Evolutionary conservation across 2,113 vertebrate species (phyloP).

Genomic region (Pseudorasbora parva): DNA sequence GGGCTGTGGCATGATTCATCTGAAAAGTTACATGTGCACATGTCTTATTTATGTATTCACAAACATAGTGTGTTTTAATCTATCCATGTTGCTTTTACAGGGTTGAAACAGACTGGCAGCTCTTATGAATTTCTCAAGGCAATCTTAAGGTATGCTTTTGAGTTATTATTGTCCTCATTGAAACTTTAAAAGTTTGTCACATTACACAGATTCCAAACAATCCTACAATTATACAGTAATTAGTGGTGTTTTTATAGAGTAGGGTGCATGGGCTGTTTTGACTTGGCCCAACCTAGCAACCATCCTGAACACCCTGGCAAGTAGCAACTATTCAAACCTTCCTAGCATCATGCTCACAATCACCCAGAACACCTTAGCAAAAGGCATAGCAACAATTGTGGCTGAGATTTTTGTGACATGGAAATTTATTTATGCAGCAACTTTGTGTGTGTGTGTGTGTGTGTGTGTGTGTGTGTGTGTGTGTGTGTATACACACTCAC

Average conservation of each 20-base stretch:
- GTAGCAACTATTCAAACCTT: not conserved
- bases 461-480: too few species aligned
- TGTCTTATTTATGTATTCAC: not conserved
- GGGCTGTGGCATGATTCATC: conserved; percentile 2
- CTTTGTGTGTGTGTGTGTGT: too few species aligned
- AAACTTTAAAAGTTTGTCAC: not conserved
- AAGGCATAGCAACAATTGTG: not conserved
- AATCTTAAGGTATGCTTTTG: conserved; percentile 65
- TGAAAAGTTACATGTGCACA: not conserved
- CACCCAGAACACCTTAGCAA: not conserved
- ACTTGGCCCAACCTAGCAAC: not conserved
- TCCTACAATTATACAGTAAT: not conserved
- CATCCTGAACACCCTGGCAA: not conserved
- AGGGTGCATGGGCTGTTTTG: not conserved
- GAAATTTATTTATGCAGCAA: not conserved
- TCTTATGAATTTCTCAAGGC: conserved; percentile 73
- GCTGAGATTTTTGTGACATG: not conserved
- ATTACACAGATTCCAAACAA: not conserved
- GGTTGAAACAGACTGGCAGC: conserved; percentile 35
- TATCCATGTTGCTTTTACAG: conserved; percentile 62
- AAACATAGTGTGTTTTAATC: not conserved
- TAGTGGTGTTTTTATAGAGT: not conserved
- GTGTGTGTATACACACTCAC: too few species aligned
- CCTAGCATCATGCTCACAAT: not conserved
- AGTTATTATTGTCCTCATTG: not conserved